Evolutionary conservation across 92 coral and sea anemone genomes (phyloP).

Genomic region (Heteractis magnifica): DNA sequence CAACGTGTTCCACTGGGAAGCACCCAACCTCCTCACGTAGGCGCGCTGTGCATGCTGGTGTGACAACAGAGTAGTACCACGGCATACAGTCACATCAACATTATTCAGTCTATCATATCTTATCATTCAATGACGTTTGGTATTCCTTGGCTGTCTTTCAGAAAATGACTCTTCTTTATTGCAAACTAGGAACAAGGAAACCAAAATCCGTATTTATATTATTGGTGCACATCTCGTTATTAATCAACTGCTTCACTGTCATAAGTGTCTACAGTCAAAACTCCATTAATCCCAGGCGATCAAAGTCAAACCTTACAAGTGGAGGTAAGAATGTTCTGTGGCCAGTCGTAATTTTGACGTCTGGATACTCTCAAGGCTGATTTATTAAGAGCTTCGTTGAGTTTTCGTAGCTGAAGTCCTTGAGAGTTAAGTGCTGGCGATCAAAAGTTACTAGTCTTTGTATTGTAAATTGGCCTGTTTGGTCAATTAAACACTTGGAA

Average conservation of each 20-base stretch:
- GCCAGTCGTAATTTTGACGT: constrained; percentile 1
- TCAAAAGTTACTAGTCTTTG: constrained; percentile 36
- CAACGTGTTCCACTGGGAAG: not conserved
- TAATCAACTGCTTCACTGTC: not conserved
- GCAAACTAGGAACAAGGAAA: not conserved
- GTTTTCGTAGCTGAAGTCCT: constrained; percentile 21
- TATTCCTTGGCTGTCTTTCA: not conserved
- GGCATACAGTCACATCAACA: not conserved
- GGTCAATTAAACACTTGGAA: constrained; percentile 12
- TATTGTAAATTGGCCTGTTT: constrained; percentile 21
- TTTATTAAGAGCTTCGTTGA: constrained; percentile 27
- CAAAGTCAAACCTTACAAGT: constrained; percentile 34
- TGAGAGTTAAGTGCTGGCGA: constrained; percentile 33
- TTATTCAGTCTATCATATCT: constrained; percentile 5
- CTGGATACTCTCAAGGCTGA: not conserved
- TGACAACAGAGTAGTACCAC: not conserved
- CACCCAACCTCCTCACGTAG: not conserved
- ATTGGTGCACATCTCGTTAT: not conserved
- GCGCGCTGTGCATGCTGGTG: constrained; percentile 14
- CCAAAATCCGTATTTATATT: not conserved
- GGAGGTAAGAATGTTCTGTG: constrained; percentile 34
- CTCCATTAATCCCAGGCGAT: constrained; percentile 49
- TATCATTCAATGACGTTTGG: constrained; percentile 10
- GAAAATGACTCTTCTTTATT: not conserved
- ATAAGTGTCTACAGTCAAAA: constrained; percentile 43